Evolutionary conservation across 2,888 invertebrate genomes (phyloP).

Genomic region (Bimastos eiseni): DNA sequence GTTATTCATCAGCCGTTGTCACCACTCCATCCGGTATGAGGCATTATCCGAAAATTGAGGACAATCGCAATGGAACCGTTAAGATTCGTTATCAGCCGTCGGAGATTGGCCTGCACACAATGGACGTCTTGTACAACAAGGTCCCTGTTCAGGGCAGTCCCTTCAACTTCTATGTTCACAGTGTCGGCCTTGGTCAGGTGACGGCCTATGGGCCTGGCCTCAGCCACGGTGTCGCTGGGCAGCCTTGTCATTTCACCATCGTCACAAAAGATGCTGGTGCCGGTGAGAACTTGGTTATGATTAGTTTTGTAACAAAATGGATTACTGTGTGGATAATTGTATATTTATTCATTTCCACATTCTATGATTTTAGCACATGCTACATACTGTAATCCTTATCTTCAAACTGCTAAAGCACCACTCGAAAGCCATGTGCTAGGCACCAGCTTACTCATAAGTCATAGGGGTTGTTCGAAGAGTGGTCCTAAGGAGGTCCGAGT

Average conservation of each 20-base stretch:
- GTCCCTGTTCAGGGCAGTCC: conserved; percentile 80
- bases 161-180: conserved; percentile 77
- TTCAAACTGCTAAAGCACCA: too few relatives aligned
- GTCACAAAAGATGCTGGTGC: conserved; percentile 74
- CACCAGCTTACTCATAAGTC: too few relatives aligned
- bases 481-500: too few relatives aligned
- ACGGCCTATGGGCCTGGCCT: conserved; percentile 95
- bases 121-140: conserved; percentile 90
- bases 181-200: conserved; percentile 85
- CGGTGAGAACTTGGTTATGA: conserved; percentile 7
- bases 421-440: too few relatives aligned
- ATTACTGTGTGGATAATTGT: background rate
- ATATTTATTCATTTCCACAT: background rate
- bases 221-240: conserved; percentile 87
- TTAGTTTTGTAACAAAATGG: background rate
- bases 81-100: conserved; percentile 91
- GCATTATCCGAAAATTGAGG: conserved; percentile 76
- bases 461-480: too few relatives aligned
- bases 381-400: background rate
- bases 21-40: conserved; percentile 92
- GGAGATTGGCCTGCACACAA: conserved; percentile 90
- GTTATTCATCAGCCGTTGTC: conserved; percentile 78
- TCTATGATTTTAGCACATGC: background rate
- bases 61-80: conserved; percentile 94
- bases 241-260: conserved; percentile 92